Evolutionary conservation across 2,797 vertebrate species (phyloP), one percentile per base, ranked within the genome.

Genomic region (Cottoperca gobio): DNA sequence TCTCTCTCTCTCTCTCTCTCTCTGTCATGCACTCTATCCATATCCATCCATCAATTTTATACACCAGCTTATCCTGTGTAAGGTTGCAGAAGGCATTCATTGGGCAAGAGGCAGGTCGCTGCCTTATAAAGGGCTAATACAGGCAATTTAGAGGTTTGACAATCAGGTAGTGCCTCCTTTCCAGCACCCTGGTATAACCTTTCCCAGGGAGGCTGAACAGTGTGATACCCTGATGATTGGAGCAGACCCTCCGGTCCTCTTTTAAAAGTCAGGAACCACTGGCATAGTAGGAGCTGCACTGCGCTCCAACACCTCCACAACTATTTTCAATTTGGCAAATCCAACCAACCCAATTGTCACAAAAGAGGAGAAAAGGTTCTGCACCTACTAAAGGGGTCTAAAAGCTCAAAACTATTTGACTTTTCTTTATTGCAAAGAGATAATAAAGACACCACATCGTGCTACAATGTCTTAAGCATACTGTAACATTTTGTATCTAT

Each of bases 161-260:
- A 62, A 7, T 59, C 52, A 53, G 48, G 69, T 57, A 21, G 24
- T 65, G 33, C 55, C 26, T 62, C 59, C 16, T 43, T 33, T 65
- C 35, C 46, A 49, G 53, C 21, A 57, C 7, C 40, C 26, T 11
- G 24, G 13, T 8, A 28, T 19, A 48, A 16, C 6, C 28, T 64
- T 46, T 52, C 19, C 37, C 8, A 11, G 35, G 52, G 54, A 72
- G 64, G 35, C 26, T 23, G 39, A 57, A 43, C 12, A 35, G 71
- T 50, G 46, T 23, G 53, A 69, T 52, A 19, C 12, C 31, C 10
- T 26, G 33, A 70, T 59, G 78, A 72, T 28, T 82, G 37, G 39
- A 62, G 33, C 13, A 40, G n/a, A 61, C 42, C 57, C 19, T 43
- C 14, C 10, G 61, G 37, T 39, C 40, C 19, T 13, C 17, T 40